Conservation (phyloP, 2,113 vertebrate genomes). For the Phainopepla nitens region DNA sequence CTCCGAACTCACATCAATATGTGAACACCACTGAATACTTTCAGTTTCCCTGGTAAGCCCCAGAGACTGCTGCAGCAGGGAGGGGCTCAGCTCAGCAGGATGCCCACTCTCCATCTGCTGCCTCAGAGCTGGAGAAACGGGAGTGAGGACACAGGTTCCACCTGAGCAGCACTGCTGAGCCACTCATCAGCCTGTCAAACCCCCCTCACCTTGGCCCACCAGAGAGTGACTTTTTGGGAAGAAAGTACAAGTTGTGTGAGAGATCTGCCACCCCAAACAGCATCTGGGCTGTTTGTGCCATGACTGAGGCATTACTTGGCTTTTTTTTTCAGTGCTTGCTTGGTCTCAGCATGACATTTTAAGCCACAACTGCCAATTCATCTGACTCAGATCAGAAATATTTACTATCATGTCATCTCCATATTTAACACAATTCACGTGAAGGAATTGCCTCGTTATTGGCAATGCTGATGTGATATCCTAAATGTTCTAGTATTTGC, state of each 20-base stretch:
- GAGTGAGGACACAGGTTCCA: not conserved
- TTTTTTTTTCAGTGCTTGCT: not conserved
- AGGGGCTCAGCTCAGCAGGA: not conserved
- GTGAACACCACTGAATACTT: not conserved
- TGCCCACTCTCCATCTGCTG: not conserved
- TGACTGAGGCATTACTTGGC: not conserved
- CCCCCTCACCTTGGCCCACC: not conserved
- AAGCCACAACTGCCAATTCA: not conserved
- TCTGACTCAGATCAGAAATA: not conserved
- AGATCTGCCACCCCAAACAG: not conserved
- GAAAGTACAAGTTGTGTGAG: not conserved
- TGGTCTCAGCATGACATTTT: not conserved
- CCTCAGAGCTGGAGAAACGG: rapidly evolving
- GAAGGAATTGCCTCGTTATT: not conserved
- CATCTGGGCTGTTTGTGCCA: not conserved
- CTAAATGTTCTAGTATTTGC: not conserved
- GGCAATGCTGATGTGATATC: not conserved
- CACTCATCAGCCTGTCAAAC: not conserved
- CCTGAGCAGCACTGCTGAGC: not conserved
- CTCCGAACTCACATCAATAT: not conserved
- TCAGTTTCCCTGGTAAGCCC: not conserved
- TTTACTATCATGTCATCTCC: not conserved
- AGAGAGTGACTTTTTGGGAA: not conserved
- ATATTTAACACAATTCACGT: not conserved
- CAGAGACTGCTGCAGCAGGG: rapidly evolving